A percentile compares a stretch with the other conserved stretches of the same genome.
These are phyloP conservation scores for Dasysyrphus albostriatus DNA, from an alignment of 2,888 invertebrate genomes.

Conservation along the genomic window DNA sequence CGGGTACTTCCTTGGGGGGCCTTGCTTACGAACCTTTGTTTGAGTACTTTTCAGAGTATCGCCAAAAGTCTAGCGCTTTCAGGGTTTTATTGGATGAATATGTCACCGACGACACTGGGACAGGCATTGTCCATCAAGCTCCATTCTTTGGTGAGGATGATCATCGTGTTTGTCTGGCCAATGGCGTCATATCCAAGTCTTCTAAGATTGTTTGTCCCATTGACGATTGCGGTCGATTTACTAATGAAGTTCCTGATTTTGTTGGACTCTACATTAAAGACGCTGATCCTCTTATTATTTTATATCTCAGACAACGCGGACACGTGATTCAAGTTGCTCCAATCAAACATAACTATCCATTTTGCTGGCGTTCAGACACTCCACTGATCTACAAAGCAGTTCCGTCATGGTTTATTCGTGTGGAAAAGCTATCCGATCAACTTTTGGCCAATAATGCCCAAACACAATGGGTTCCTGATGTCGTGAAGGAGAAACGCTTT, in stretches of 20 bases:
- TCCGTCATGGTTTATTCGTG: slow-evolving; percentile 98
- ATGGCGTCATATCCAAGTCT: slow-evolving; percentile 92
- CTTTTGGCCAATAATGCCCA: slow-evolving; percentile 90
- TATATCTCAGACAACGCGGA: slow-evolving; percentile 89
- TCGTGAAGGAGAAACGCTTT: slow-evolving; percentile 95
- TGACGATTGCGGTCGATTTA: slow-evolving; percentile 94
- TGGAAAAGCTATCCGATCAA: slow-evolving; percentile 92
- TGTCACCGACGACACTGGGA: slow-evolving; percentile 97
- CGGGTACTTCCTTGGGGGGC: slow-evolving; percentile 90
- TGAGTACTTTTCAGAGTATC: slow-evolving; percentile 85
- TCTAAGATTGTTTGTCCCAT: slow-evolving; percentile 95
- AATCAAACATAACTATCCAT: slow-evolving; percentile 94
- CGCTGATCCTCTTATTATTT: slow-evolving; percentile 96
- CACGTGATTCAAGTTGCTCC: slow-evolving; percentile 86
- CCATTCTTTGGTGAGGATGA: slow-evolving; percentile 99
- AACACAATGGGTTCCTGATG: slow-evolving; percentile 98
- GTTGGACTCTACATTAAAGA: slow-evolving; percentile 95
- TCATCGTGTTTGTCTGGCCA: slow-evolving; percentile 90
- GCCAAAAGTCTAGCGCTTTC: slow-evolving; percentile 93
- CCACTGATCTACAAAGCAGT: slow-evolving; percentile 98
- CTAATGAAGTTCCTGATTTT: slow-evolving; percentile 92
- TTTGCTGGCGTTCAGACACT: slow-evolving; percentile 98
- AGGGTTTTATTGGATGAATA: slow-evolving; percentile 92
- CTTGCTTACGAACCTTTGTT: slow-evolving; percentile 93
- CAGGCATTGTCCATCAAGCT: slow-evolving; percentile 97